Evolutionary conservation across 2,797 vertebrate species (phyloP).

Genomic region (Characodon lateralis): DNA sequence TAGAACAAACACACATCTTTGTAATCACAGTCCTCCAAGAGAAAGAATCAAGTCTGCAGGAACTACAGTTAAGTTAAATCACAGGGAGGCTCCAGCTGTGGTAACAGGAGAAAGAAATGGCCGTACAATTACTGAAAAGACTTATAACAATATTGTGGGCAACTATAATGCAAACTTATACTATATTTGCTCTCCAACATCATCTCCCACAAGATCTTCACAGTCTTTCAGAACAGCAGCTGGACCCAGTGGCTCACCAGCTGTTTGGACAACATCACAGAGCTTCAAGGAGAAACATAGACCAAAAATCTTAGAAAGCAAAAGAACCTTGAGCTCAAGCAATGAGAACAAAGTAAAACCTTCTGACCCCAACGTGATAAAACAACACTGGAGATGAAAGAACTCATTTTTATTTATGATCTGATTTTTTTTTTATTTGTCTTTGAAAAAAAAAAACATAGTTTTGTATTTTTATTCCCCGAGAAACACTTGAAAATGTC

Average conservation of each 20-base stretch:
- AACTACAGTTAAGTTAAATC: fast-evolving
- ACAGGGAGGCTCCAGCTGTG: fast-evolving
- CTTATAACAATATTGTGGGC: background rate
- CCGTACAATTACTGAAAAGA: background rate
- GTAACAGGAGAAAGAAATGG: fast-evolving
- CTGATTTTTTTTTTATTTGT: background rate
- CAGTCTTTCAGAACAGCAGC: background rate
- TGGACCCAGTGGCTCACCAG: background rate
- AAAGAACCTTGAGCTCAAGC: background rate
- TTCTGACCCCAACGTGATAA: background rate
- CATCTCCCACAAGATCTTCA: fast-evolving
- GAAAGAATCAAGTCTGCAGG: background rate
- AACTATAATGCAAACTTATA: background rate
- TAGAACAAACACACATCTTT: background rate
- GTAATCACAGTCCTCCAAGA: background rate
- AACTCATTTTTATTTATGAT: background rate
- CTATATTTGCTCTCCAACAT: fast-evolving
- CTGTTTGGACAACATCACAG: background rate
- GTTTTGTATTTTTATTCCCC: background rate
- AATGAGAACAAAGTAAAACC: background rate
- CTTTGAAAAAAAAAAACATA: background rate
- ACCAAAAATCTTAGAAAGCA: background rate
- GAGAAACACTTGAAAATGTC: background rate
- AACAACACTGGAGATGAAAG: constrained; percentile 12
- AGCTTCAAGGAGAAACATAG: background rate